Percentiles rank a stretch among this genome's conserved stretches.
These are phyloP conservation scores for Philypnodon macrostomus DNA, from an alignment of 2,797 vertebrate species.

Conservation along the genomic window DNA sequence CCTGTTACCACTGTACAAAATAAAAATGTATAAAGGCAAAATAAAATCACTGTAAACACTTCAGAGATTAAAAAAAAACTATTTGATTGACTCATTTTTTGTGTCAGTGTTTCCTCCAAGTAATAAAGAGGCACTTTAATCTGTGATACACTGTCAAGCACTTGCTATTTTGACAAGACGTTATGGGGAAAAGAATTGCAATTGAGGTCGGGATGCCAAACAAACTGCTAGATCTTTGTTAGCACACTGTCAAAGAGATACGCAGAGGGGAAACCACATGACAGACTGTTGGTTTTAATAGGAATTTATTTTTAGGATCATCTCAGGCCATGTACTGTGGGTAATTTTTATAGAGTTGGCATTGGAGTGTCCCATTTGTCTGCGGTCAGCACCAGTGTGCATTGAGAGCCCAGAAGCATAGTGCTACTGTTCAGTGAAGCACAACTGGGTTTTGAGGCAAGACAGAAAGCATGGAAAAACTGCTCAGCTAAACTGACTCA, in stretches of 20 bases:
- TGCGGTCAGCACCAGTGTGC: constrained; percentile 9
- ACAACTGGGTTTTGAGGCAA: constrained; percentile 38
- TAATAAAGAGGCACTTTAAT: constrained; percentile 26
- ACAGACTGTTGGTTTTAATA: constrained; percentile 1
- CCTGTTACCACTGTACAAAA: background rate
- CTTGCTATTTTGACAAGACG: constrained; percentile 18
- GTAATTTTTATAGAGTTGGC: constrained; percentile 27
- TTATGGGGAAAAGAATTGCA: constrained; percentile 9
- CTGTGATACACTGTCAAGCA: constrained; percentile 11
- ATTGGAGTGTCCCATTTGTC: constrained; percentile 14
- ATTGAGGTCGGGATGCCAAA: constrained; percentile 1
- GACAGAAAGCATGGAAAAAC: constrained; percentile 46
- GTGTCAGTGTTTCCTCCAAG: constrained; percentile 28
- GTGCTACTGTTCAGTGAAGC: constrained; percentile 49
- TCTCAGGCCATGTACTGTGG: constrained; percentile 12
- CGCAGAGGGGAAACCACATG: background rate
- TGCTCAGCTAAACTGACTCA: constrained; percentile 39
- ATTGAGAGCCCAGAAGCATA: constrained; percentile 36
- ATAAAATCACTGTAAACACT: constrained; percentile 7
- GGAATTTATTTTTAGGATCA: constrained; percentile 18
- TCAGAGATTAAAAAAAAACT: constrained; percentile 3
- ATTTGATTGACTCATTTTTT: background rate
- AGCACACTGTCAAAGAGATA: constrained; percentile 6
- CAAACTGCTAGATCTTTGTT: constrained; percentile 8
- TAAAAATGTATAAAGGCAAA: constrained; percentile 10